A percentile compares a stretch with the other conserved stretches of the same genome.
Evolutionary conservation across 2,113 vertebrate species (phyloP).

Genomic region (Xiphias gladius): DNA sequence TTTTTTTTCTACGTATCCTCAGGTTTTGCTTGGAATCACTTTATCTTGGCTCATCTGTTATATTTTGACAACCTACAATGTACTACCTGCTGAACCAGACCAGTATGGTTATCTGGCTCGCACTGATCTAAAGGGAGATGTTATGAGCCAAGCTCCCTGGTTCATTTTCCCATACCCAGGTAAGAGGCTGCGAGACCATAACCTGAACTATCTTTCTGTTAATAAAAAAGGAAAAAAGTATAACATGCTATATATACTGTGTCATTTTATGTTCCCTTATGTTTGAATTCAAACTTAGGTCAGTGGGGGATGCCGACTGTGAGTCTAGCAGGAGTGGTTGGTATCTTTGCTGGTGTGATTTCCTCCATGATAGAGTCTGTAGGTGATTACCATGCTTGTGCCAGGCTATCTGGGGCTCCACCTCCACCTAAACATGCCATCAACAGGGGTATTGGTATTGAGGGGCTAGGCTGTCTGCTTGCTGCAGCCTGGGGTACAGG

Average conservation of each 20-base stretch:
- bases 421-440: slow-evolving; percentile 92
- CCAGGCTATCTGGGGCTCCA: slow-evolving; percentile 91
- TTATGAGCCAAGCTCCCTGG: slow-evolving; percentile 90
- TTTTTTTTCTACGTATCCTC: slow-evolving; percentile 7
- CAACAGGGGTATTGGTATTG: slow-evolving; percentile 93
- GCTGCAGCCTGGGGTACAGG: slow-evolving; percentile 96
- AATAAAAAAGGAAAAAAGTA: neutral
- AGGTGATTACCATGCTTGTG: slow-evolving; percentile 96
- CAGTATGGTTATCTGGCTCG: slow-evolving; percentile 91
- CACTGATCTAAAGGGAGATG: slow-evolving; percentile 89
- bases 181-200: slow-evolving; percentile 57
- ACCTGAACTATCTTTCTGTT: neutral
- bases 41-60: slow-evolving; percentile 94
- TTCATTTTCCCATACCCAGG: slow-evolving; percentile 95
- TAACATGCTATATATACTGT: neutral
- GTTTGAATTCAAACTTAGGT: slow-evolving; percentile 81
- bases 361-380: slow-evolving; percentile 97
- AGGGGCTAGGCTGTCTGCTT: slow-evolving; percentile 94
- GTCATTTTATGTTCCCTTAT: neutral
- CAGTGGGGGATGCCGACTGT: slow-evolving; percentile 96
- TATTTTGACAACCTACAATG: slow-evolving; percentile 85
- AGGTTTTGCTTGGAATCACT: slow-evolving; percentile 94
- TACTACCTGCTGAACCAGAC: slow-evolving; percentile 85
- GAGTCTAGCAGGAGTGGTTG: slow-evolving; percentile 93
- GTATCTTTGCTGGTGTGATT: slow-evolving; percentile 93